A percentile compares a stretch with the other conserved stretches of the same genome.
Conservation (phyloP, 1,140 invertebrate genomes). For the Akabosia matsudoensis region DNA sequence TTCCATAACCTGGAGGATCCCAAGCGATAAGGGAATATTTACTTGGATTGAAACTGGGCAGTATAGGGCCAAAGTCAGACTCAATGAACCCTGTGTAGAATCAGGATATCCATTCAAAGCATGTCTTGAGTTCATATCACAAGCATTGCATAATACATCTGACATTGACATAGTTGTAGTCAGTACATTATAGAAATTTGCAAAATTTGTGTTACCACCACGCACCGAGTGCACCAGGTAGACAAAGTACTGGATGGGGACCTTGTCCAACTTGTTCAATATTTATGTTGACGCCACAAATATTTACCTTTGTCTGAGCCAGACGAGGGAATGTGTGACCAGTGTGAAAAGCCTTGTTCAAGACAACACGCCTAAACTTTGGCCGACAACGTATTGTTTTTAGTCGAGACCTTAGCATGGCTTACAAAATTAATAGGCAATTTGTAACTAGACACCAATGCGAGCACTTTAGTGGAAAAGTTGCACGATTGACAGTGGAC, state of each 20-base stretch:
- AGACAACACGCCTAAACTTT: background rate
- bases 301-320: constrained; percentile 56
- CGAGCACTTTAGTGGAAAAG: too few relatives aligned
- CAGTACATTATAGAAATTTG: background rate
- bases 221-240: constrained; percentile 76
- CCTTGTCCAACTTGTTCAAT: constrained; percentile 71
- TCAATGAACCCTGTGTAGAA: constrained; percentile 62
- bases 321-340: background rate
- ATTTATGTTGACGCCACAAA: constrained; percentile 63
- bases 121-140: background rate
- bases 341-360: background rate
- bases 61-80: constrained; percentile 77
- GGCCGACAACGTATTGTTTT: too few relatives aligned
- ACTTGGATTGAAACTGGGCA: constrained; percentile 64
- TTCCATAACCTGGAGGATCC: constrained; percentile 83
- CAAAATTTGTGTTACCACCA: constrained; percentile 51
- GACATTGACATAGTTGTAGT: background rate
- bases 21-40: constrained; percentile 75
- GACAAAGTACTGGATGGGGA: constrained; percentile 63
- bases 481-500: too few relatives aligned
- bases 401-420: too few relatives aligned
- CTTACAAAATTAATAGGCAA: too few relatives aligned
- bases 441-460: too few relatives aligned
- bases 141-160: constrained; percentile 14
- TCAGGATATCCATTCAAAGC: too few relatives aligned